A percentile compares a stretch with the other conserved stretches of the same genome.
These are phyloP conservation scores for Dinocampus coccinellae DNA, from an alignment of 2,888 invertebrate species.

Conservation along the genomic window DNA sequence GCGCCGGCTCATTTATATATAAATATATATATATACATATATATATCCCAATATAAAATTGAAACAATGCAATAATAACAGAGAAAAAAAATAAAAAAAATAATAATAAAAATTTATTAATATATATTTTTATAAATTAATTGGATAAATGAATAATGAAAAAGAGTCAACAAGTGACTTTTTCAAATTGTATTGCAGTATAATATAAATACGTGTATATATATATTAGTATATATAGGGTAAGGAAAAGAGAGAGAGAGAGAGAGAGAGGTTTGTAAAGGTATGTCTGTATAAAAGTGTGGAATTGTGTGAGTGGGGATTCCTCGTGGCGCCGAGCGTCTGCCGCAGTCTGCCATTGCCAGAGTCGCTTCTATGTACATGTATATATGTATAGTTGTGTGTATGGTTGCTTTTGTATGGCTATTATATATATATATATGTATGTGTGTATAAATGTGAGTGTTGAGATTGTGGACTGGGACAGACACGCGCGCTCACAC, in stretches of 20 bases:
- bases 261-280: no score
- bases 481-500: conserved; percentile 7
- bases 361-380: conserved; percentile 21
- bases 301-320: conserved; percentile 55
- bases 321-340: conserved; percentile 62
- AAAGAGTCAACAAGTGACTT: conserved; percentile 10
- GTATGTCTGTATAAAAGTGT: conserved; percentile 7
- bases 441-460: not conserved
- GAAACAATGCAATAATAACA: no score
- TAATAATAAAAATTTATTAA: not conserved
- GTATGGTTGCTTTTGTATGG: not conserved
- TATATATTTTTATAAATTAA: no score
- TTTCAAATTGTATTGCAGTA: conserved; percentile 17
- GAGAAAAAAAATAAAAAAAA: conserved; percentile 3
- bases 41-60: no score
- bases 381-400: conserved; percentile 18
- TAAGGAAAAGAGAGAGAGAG: no score
- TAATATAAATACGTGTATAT: not conserved
- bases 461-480: conserved; percentile 4
- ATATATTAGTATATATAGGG: no score
- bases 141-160: not conserved
- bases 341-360: conserved; percentile 47
- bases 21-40: not conserved
- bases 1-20: conserved; percentile 32
- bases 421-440: no score